Percentiles rank a stretch among this genome's conserved stretches.
Evolutionary conservation across 2,888 invertebrate species (phyloP).

Genomic region (Listrodromus nycthemerus): DNA sequence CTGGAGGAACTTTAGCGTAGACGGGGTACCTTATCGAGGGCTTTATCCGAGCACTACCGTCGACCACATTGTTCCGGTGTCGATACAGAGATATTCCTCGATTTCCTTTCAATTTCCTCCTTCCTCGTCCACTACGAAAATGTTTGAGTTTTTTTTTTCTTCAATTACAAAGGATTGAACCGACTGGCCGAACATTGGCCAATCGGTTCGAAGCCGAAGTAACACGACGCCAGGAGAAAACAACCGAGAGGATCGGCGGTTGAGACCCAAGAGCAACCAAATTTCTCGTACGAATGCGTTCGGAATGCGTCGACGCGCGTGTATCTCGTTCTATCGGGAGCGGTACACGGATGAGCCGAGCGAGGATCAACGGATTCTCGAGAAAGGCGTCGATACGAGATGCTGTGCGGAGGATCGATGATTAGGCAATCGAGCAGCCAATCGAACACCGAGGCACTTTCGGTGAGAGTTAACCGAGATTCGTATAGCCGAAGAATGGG

Average conservation of each 20-base stretch:
- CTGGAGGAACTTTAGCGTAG: slow-evolving; percentile 3
- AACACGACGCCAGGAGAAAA: background rate
- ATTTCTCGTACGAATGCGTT: slow-evolving; percentile 9
- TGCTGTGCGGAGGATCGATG: background rate
- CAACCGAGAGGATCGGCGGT: background rate
- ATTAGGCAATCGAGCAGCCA: background rate
- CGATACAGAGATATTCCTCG: slow-evolving; percentile 49
- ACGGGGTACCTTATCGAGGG: slow-evolving; percentile 28
- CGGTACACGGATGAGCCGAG: slow-evolving; percentile 2
- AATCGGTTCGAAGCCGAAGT: background rate
- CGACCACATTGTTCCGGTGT: slow-evolving; percentile 36
- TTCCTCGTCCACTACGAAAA: background rate
- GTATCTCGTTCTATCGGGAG: background rate
- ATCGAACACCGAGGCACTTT: slow-evolving; percentile 18
- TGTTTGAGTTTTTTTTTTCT: background rate
- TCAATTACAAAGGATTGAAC: background rate
- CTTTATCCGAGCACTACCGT: background rate
- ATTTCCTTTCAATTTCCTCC: slow-evolving; percentile 22
- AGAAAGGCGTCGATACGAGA: slow-evolving; percentile 5
- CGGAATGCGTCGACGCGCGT: slow-evolving; percentile 17
- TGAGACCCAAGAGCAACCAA: background rate
- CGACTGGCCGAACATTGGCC: background rate
- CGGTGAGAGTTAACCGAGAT: slow-evolving; percentile 29
- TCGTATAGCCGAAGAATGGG: slow-evolving; percentile 26
- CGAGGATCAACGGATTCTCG: slow-evolving; percentile 11